phyloP scores from a whole-genome alignment of 2,888 invertebrate genomes.

The Fabriciana adippe region DNA sequence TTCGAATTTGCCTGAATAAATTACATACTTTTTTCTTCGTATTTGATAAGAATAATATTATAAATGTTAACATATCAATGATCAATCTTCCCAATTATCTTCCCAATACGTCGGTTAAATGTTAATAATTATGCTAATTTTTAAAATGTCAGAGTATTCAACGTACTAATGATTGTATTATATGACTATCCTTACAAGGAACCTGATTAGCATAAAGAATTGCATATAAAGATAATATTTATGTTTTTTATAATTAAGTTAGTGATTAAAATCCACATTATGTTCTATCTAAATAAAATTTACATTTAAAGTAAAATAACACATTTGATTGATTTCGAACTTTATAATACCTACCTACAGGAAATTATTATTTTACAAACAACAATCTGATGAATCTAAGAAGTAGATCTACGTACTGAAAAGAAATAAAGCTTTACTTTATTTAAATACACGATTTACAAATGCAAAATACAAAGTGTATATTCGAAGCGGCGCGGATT shows the following conservation, averaged over 20 bases:
- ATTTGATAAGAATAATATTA: conserved; percentile 10
- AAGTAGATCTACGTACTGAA: not conserved
- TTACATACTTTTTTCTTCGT: not conserved
- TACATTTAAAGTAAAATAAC: no score
- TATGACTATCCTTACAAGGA: conserved; percentile 19
- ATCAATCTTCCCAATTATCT: conserved; percentile 27
- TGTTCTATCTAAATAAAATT: not conserved
- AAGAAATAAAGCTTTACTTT: conserved; percentile 35
- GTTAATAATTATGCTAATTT: conserved; percentile 35
- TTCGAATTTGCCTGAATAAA: not conserved
- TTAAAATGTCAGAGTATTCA: conserved; percentile 34
- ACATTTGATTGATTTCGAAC: no score
- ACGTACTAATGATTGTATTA: conserved; percentile 32
- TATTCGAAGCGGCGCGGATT: conserved; percentile 46
- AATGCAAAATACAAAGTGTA: conserved; percentile 38
- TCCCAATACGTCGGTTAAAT: conserved; percentile 28
- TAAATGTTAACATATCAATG: conserved; percentile 19
- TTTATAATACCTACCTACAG: no score
- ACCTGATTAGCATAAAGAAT: conserved; percentile 26
- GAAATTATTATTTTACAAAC: no score
- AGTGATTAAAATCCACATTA: conserved; percentile 8
- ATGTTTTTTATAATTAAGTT: conserved; percentile 11
- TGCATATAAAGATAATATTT: conserved; percentile 8
- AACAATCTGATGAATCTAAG: no score
- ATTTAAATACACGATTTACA: conserved; percentile 41